A percentile compares a stretch with the other conserved stretches of the same genome.
Evolutionary conservation across 2,113 vertebrate genomes (phyloP).

Genomic region (Nyctereutes procyonoides): DNA sequence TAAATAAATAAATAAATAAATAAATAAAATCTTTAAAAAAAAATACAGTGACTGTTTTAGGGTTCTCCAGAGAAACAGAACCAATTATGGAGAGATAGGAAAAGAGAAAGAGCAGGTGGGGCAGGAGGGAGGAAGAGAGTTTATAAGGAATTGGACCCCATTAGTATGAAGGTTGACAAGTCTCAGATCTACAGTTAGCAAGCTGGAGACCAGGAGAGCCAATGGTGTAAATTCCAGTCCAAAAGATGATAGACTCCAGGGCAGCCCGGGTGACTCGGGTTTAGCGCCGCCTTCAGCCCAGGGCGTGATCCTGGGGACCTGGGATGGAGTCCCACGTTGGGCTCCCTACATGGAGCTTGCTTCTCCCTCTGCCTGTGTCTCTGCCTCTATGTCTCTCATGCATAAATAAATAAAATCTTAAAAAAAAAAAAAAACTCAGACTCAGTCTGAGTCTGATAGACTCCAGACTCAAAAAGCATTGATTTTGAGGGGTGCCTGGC

Average conservation of each 20-base stretch:
- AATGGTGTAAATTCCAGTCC: background rate
- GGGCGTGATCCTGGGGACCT: no score
- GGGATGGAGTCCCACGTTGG: no score
- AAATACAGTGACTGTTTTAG: background rate
- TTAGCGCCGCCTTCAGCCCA: no score
- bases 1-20: no score
- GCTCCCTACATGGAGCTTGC: no score
- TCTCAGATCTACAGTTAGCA: background rate
- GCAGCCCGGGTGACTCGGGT: no score
- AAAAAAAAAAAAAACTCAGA: no score
- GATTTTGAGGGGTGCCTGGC: background rate
- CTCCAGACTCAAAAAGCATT: background rate
- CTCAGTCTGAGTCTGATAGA: no score
- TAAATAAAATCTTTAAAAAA: no score
- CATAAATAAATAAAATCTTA: no score
- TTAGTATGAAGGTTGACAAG: background rate
- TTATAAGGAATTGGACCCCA: background rate
- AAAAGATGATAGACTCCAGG: background rate
- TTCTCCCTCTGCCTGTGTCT: no score
- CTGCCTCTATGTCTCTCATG: no score
- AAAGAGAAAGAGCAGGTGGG: background rate
- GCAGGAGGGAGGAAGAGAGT: background rate
- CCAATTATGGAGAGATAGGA: background rate
- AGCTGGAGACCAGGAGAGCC: background rate
- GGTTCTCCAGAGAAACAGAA: background rate